Conservation (phyloP, 2,113 vertebrate genomes). For the Lasiurus cinereus region DNA sequence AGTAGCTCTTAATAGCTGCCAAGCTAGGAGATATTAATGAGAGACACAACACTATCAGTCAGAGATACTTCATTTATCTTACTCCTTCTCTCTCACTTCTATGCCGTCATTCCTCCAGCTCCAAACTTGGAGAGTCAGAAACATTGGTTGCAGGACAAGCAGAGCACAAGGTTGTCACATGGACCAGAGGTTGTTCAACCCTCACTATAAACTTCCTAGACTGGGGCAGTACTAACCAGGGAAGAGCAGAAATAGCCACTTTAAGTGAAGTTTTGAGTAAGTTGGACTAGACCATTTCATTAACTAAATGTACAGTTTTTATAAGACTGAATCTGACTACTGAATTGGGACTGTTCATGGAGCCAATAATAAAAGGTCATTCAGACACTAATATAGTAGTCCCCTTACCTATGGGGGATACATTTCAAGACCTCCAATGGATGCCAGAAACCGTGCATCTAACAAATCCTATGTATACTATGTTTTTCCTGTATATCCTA, state of each 20-base stretch:
- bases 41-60: neutral
- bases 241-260: neutral
- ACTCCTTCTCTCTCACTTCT: neutral
- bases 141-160: neutral
- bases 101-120: neutral
- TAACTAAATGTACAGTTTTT: neutral
- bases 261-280: neutral
- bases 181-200: neutral
- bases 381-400: neutral
- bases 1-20: neutral
- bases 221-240: neutral
- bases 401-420: neutral
- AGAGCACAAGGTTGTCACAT: neutral
- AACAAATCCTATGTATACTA: neutral
- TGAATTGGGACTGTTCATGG: neutral
- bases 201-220: accelerated
- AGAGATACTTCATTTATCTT: neutral
- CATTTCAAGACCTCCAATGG: neutral
- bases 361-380: neutral
- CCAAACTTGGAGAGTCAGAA: neutral
- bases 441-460: neutral
- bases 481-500: neutral
- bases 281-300: neutral
- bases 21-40: neutral
- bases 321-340: neutral